phyloP scores from a whole-genome alignment of 1,140 invertebrate genomes.

The Eumeta japonica region DNA sequence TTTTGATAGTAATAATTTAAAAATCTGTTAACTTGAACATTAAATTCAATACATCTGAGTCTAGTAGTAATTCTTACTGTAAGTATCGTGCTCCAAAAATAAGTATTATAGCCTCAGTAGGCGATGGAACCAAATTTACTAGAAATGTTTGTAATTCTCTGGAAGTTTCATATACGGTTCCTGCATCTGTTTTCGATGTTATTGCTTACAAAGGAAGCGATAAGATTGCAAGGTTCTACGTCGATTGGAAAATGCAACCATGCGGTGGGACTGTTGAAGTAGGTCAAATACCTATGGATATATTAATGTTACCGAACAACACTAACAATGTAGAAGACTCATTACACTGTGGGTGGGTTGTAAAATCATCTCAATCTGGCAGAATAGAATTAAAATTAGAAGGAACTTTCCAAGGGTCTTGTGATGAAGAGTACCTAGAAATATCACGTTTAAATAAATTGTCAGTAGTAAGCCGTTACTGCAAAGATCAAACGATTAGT shows the following conservation, averaged over 20 bases:
- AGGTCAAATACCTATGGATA: slow-evolving; percentile 33
- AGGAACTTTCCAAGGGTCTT: slow-evolving; percentile 42
- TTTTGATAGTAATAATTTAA: too few relatives aligned
- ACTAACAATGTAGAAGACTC: slow-evolving; percentile 57
- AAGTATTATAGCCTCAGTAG: slow-evolving; percentile 15
- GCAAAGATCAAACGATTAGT: slow-evolving; percentile 49
- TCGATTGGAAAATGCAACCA: slow-evolving; percentile 49
- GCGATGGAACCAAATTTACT: slow-evolving; percentile 9
- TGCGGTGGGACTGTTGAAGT: slow-evolving; percentile 63
- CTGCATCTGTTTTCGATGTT: background rate
- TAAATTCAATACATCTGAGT: slow-evolving; percentile 21
- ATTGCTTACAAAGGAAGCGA: background rate
- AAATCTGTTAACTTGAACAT: slow-evolving; percentile 6
- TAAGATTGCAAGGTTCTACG: slow-evolving; percentile 20
- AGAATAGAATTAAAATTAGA: slow-evolving; percentile 60
- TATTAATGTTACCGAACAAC: slow-evolving; percentile 25
- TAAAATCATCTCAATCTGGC: slow-evolving; percentile 51
- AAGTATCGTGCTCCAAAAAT: slow-evolving; percentile 24
- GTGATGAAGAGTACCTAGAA: slow-evolving; percentile 63
- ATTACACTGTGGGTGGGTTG: slow-evolving; percentile 67
- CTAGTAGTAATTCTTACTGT: slow-evolving; percentile 21
- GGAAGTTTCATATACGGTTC: slow-evolving; percentile 9
- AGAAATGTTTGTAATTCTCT: slow-evolving; percentile 36
- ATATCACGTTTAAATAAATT: slow-evolving; percentile 57
- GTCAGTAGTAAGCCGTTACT: slow-evolving; percentile 63